Evolutionary conservation across 2,797 vertebrate species (phyloP).

Genomic region (Sebastes ruberrimus): DNA sequence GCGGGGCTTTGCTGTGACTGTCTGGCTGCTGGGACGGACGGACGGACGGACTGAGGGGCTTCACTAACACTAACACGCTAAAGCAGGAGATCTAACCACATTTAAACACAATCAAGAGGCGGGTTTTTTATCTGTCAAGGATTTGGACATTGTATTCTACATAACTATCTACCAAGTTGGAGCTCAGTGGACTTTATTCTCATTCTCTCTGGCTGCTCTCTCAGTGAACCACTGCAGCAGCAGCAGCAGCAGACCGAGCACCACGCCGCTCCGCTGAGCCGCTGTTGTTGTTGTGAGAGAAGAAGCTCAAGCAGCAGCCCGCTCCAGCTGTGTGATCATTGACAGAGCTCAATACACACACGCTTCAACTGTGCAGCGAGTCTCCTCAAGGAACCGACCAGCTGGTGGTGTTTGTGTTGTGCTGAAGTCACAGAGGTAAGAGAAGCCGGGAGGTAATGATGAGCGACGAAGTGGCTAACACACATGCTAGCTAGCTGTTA

Average conservation of each 20-base stretch:
- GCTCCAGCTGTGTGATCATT: slow-evolving; percentile 81
- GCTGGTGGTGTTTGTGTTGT: not conserved
- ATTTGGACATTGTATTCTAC: not conserved
- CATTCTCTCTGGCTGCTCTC: slow-evolving; percentile 11
- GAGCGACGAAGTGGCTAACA: slow-evolving; percentile 51
- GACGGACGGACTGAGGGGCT: too few species aligned
- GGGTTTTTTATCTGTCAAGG: not conserved
- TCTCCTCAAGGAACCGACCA: slow-evolving; percentile 10
- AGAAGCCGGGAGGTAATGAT: slow-evolving; percentile 7
- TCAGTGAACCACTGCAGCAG: slow-evolving; percentile 59
- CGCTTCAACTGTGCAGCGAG: slow-evolving; percentile 40
- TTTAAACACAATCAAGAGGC: slow-evolving; percentile 4
- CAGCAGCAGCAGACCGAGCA: slow-evolving; percentile 56
- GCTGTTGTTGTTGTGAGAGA: slow-evolving; percentile 60
- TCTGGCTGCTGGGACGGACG: slow-evolving; percentile 58
- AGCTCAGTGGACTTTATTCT: slow-evolving; percentile 30
- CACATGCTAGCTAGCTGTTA: slow-evolving; percentile 63
- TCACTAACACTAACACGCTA: too few species aligned
- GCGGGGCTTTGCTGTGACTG: slow-evolving; percentile 59
- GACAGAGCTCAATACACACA: slow-evolving; percentile 83
- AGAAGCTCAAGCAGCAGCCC: slow-evolving; percentile 62
- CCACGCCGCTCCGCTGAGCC: slow-evolving; percentile 51
- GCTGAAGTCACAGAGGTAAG: slow-evolving; percentile 54
- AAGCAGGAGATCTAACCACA: slow-evolving; percentile 15
- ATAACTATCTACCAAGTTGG: not conserved